Evolutionary conservation across 2,113 vertebrate species (phyloP).

Genomic region (Circaetus cinerascens): DNA sequence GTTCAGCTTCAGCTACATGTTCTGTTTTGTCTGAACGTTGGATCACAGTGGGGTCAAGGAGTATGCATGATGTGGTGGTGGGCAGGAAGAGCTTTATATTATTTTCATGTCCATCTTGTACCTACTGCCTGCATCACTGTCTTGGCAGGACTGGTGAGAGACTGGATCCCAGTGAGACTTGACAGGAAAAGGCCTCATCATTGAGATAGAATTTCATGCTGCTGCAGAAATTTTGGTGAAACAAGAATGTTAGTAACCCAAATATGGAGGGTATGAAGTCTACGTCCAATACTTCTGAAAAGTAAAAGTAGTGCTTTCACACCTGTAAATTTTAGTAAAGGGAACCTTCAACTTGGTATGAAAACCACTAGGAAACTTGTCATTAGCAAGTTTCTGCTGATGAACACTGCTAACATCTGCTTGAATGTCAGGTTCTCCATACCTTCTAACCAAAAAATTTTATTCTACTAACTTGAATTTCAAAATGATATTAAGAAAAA

Average conservation of each 20-base stretch:
- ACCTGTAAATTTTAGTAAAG: not conserved
- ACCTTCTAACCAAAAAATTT: conserved; percentile 26
- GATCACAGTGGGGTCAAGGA: not conserved
- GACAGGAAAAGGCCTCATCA: not conserved
- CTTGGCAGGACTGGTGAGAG: not conserved
- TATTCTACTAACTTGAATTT: conserved; percentile 43
- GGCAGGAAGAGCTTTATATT: not conserved
- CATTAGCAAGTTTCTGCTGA: not conserved
- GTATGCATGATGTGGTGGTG: not conserved
- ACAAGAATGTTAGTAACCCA: not conserved
- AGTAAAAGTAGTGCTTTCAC: not conserved
- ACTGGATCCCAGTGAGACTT: not conserved
- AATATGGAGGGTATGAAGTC: not conserved
- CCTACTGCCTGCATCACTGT: not conserved
- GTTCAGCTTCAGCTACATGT: not conserved
- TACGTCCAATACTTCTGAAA: not conserved
- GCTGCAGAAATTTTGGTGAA: not conserved
- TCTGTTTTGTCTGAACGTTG: not conserved
- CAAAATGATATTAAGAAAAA: not conserved
- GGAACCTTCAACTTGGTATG: not conserved
- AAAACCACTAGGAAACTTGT: conserved; percentile 26
- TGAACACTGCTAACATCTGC: conserved; percentile 37
- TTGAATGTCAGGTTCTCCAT: conserved; percentile 47
- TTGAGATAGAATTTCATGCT: not conserved
- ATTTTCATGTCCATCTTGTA: not conserved